A percentile compares a stretch with the other conserved stretches of the same genome.
These are phyloP conservation scores for Trichogramma dendrolimi DNA, from an alignment of 2,888 invertebrate species.

Conservation along the genomic window DNA sequence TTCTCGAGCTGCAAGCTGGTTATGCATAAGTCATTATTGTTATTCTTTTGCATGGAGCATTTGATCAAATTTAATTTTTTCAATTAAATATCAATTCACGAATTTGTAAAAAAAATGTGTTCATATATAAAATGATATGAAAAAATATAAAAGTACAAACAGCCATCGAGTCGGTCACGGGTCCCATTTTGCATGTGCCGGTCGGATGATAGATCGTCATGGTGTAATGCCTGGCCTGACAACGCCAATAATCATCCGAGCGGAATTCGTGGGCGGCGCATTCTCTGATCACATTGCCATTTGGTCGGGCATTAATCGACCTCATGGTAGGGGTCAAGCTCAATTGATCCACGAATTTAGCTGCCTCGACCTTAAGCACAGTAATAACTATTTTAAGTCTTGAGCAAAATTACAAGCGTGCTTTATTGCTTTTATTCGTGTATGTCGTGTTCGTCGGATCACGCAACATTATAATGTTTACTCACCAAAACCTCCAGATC, in stretches of 20 bases:
- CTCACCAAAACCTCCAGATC: slow-evolving; percentile 71
- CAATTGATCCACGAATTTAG: slow-evolving; percentile 64
- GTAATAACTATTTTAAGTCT: slow-evolving; percentile 20
- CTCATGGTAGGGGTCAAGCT: slow-evolving; percentile 61
- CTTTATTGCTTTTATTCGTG: not conserved
- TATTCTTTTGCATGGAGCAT: too few relatives aligned
- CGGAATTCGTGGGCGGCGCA: slow-evolving; percentile 62
- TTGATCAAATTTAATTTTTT: too few relatives aligned
- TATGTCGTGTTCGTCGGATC: not conserved
- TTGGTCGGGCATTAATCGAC: slow-evolving; percentile 61
- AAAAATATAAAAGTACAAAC: slow-evolving; percentile 50
- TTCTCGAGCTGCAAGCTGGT: too few relatives aligned
- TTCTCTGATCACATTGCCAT: slow-evolving; percentile 64
- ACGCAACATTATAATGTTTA: slow-evolving; percentile 17
- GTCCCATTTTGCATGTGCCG: slow-evolving; percentile 80
- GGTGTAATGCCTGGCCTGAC: slow-evolving; percentile 70
- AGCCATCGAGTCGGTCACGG: slow-evolving; percentile 56
- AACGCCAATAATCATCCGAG: slow-evolving; percentile 74
- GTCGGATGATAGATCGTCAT: slow-evolving; percentile 79
- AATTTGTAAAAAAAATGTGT: too few relatives aligned
- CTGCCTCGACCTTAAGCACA: slow-evolving; percentile 65
- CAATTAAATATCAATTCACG: too few relatives aligned
- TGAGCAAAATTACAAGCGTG: not conserved
- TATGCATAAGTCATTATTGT: too few relatives aligned
- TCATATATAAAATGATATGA: too few relatives aligned